Percentiles rank a stretch among this genome's conserved stretches.
phyloP scores from a whole-genome alignment of 2,888 invertebrate species.

The Kryphioiulus occultus region DNA sequence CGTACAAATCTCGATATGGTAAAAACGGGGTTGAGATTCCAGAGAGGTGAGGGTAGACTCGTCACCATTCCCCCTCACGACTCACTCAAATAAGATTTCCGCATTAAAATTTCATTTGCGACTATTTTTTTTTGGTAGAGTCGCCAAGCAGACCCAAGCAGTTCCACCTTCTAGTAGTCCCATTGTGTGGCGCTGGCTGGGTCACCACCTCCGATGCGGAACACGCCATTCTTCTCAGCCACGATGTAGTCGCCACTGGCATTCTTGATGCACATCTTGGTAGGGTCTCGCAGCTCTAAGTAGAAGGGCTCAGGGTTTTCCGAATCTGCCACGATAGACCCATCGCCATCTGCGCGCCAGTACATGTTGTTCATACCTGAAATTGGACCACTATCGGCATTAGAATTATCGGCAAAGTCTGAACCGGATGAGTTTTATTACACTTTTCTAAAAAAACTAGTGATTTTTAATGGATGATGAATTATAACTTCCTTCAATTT shows the following conservation, averaged over 20 bases:
- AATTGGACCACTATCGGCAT: neutral
- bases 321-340: constrained; percentile 80
- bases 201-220: constrained; percentile 81
- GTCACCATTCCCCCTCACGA: neutral
- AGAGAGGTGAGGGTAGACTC: neutral
- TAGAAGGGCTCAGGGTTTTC: constrained; percentile 86
- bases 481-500: neutral
- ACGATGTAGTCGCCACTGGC: constrained; percentile 76
- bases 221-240: constrained; percentile 90
- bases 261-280: constrained; percentile 87
- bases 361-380: constrained; percentile 90
- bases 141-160: neutral
- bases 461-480: neutral
- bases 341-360: constrained; percentile 90
- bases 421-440: too few relatives aligned
- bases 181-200: constrained; percentile 85
- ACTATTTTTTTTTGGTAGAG: neutral
- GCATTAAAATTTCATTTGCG: neutral
- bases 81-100: neutral
- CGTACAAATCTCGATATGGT: neutral
- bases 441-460: too few relatives aligned
- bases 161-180: constrained; percentile 74
- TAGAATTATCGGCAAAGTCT: too few relatives aligned
- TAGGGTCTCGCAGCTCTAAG: constrained; percentile 91
- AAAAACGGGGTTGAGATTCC: neutral